Evolutionary conservation across 92 coral and sea anemone genomes (phyloP).

Genomic region (Palythoa heliodiscus): DNA sequence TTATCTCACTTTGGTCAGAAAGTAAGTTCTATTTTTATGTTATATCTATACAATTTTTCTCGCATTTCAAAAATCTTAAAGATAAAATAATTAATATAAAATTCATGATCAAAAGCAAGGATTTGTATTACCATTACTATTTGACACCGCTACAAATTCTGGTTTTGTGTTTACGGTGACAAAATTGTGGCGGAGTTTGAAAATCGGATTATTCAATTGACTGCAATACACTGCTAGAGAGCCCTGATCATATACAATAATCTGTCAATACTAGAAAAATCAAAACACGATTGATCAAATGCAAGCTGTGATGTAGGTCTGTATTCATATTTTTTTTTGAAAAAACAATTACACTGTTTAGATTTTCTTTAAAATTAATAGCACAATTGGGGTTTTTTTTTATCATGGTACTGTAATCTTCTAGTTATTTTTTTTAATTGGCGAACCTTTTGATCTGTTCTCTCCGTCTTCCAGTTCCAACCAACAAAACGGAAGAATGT

Average conservation of each 20-base stretch:
- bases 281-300: neutral
- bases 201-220: neutral
- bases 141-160: neutral
- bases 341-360: neutral
- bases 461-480: neutral
- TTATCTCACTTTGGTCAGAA: neutral
- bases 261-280: neutral
- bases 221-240: neutral
- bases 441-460: neutral
- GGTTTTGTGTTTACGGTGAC: constrained; percentile 5
- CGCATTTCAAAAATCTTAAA: neutral
- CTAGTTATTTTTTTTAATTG: neutral
- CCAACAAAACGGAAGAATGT: neutral
- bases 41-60: neutral
- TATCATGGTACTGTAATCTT: neutral
- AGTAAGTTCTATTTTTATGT: neutral
- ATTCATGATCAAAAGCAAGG: neutral
- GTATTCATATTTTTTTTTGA: neutral
- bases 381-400: neutral
- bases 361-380: neutral
- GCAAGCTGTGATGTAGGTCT: neutral
- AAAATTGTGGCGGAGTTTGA: neutral
- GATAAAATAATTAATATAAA: neutral
- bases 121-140: neutral
- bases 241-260: neutral